Base-by-base conservation (phyloP, 2,797 vertebrate genomes). In the Lithobates sylvaticus region DNA sequence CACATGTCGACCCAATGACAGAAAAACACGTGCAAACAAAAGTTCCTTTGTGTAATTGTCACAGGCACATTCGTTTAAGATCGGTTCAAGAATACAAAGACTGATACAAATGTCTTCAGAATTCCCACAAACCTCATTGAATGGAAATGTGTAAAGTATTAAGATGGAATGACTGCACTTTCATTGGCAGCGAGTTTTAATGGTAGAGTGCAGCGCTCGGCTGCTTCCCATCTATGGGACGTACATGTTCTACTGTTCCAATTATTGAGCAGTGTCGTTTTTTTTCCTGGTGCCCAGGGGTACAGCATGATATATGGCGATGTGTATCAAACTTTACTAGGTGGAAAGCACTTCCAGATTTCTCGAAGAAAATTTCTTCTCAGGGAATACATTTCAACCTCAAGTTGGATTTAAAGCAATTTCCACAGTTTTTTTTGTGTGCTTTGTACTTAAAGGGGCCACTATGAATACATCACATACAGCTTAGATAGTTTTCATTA, bases 271-370 rank as follows among this genome's bases (percentile, higher is more conserved):
- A 6, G 15, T 16, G 79, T 69, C 42, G 79, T 54, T 54, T 54
- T 68, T 32, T 64, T 54, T 73, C 21, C 27, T 54, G 6, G 67
- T n/a, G 78, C 79, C 79, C 79, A 73, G 50, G 79, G 79, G 79
- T 61, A 61, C 15, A 65, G 32, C 69, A 18, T 72, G 29, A 81
- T 54, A 64, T 81, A 81, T 21, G 69, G 79, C 26, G 79, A 72
- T 81, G 79, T 81, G 44, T 81, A 81, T 81, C 79, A 72, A 54
- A 42, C 54, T 72, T 71, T 81, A 81, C 68, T 72, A 72, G 69
- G 47, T 81, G 78, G 65, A 81, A 81, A 81, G 71, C 26, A 58
- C 69, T 81, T 81, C 79, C 69, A 81, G 78, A 81, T 81, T 72
- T 72, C 21, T 58, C 16, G 0, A 72, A 64, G 34, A 61, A 34